A percentile compares a stretch with the other conserved stretches of the same genome.
Conservation (phyloP, 2,797 vertebrate species). For the Chelon labrosus region DNA sequence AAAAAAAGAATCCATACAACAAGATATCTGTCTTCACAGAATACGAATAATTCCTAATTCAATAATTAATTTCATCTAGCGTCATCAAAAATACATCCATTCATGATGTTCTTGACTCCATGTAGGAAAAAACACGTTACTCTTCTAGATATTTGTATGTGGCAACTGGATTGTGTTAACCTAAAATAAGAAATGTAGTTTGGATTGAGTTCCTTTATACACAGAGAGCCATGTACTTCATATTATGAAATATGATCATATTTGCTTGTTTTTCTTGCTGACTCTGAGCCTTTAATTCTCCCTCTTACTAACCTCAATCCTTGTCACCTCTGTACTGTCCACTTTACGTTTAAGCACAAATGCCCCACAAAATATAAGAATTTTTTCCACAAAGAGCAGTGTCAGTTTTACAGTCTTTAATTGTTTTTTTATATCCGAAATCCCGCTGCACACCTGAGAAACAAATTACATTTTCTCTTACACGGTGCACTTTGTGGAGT, state of each 20-base stretch:
- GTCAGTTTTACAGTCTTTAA: not conserved
- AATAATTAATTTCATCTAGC: not conserved
- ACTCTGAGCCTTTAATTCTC: not conserved
- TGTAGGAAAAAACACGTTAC: constrained; percentile 2
- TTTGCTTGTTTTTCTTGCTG: not conserved
- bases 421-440: constrained; percentile 7
- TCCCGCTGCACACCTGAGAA: constrained; percentile 24
- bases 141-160: constrained; percentile 36
- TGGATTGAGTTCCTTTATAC: constrained; percentile 24
- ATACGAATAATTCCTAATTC: not conserved
- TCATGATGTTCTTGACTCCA: not conserved
- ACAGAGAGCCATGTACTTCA: not conserved
- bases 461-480: constrained; percentile 38
- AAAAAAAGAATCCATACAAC: not conserved
- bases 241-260: not conserved
- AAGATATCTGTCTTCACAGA: not conserved
- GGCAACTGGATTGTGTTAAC: constrained; percentile 31
- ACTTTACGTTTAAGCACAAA: not conserved
- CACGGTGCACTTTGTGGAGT: constrained; percentile 49
- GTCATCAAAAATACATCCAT: constrained; percentile 1
- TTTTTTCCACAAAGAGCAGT: constrained; percentile 5
- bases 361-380: not conserved
- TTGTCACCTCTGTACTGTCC: not conserved
- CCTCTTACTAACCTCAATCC: not conserved
- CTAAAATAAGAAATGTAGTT: constrained; percentile 14